These are phyloP conservation scores for Philereme transversata DNA, from an alignment of 2,888 invertebrate species.

Conservation along the genomic window DNA sequence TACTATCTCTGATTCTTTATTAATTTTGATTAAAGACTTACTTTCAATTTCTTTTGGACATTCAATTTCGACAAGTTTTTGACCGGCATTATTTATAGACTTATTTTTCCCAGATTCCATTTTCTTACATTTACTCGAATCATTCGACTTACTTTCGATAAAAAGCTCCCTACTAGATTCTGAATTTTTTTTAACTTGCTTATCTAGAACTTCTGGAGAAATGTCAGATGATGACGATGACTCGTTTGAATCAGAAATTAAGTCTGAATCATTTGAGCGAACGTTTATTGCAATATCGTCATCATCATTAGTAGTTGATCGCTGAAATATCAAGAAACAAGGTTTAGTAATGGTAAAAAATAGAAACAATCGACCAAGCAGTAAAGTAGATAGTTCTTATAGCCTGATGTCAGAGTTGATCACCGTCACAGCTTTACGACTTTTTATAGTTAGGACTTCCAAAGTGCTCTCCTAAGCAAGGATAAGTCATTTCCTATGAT, in stretches of 20 bases:
- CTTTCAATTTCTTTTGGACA: slow-evolving; percentile 23
- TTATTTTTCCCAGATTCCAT: slow-evolving; percentile 17
- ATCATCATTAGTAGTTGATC: slow-evolving; percentile 3
- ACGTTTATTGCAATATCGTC: slow-evolving; percentile 1
- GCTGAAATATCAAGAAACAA: slow-evolving; percentile 5
- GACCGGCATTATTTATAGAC: slow-evolving; percentile 12
- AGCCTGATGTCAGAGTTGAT: too few relatives aligned
- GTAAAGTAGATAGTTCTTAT: too few relatives aligned
- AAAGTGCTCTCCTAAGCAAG: too few relatives aligned
- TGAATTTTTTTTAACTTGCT: slow-evolving; percentile 3
- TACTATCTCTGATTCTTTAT: not conserved
- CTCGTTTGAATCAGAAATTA: not conserved
- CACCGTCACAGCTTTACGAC: too few relatives aligned
- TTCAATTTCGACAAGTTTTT: slow-evolving; percentile 18
- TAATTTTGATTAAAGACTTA: not conserved
- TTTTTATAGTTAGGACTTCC: too few relatives aligned
- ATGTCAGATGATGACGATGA: not conserved
- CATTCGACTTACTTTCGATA: not conserved
- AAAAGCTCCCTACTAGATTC: not conserved
- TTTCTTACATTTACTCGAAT: slow-evolving; percentile 6
- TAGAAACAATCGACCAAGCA: not conserved
- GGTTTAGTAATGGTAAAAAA: not conserved
- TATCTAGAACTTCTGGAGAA: slow-evolving; percentile 5
- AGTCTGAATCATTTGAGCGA: slow-evolving; percentile 9
- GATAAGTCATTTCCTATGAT: too few relatives aligned